phyloP scores from a whole-genome alignment of 1,140 invertebrate species.

The Carcinoscorpius rotundicauda region DNA sequence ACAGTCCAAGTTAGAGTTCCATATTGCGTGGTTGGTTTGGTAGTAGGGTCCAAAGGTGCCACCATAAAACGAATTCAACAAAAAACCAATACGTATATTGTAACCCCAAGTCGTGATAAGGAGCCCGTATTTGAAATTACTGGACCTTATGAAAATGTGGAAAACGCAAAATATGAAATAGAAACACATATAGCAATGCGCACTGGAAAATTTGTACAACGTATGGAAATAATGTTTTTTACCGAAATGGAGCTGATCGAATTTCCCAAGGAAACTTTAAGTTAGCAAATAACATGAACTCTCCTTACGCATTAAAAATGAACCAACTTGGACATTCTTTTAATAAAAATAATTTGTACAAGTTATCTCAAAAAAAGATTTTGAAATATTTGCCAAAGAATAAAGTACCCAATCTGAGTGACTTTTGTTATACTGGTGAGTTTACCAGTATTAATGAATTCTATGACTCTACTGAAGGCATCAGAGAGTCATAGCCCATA shows the following conservation, averaged over 20 bases:
- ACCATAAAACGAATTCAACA: conserved; percentile 99
- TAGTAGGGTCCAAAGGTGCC: conserved; percentile 96
- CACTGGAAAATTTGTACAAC: conserved; percentile 53
- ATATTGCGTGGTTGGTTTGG: conserved; percentile 95
- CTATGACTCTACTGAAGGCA: conserved; percentile 38
- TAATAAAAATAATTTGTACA: conserved; percentile 25
- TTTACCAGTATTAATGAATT: conserved; percentile 26
- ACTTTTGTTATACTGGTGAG: conserved; percentile 19
- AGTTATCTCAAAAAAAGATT: conserved; percentile 24
- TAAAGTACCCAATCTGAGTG: conserved; percentile 22
- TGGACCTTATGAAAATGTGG: conserved; percentile 90
- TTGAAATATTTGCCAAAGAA: conserved; percentile 28
- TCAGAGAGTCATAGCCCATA: conserved; percentile 37
- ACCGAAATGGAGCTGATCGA: conserved; percentile 33
- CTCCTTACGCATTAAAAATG: conserved; percentile 26
- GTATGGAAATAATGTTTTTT: conserved; percentile 28
- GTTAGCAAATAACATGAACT: conserved; percentile 20
- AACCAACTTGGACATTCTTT: conserved; percentile 19
- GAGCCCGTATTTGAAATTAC: conserved; percentile 99
- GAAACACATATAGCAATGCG: conserved; percentile 94
- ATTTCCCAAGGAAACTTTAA: conserved; percentile 16
- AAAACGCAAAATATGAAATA: conserved; percentile 87
- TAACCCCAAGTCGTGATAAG: conserved; percentile 94
- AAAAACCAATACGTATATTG: conserved; percentile 97
- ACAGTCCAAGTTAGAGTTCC: conserved; percentile 96